These are phyloP conservation scores for Aleiodes leptofemur DNA, from an alignment of 2,888 invertebrate species.

Conservation along the genomic window DNA sequence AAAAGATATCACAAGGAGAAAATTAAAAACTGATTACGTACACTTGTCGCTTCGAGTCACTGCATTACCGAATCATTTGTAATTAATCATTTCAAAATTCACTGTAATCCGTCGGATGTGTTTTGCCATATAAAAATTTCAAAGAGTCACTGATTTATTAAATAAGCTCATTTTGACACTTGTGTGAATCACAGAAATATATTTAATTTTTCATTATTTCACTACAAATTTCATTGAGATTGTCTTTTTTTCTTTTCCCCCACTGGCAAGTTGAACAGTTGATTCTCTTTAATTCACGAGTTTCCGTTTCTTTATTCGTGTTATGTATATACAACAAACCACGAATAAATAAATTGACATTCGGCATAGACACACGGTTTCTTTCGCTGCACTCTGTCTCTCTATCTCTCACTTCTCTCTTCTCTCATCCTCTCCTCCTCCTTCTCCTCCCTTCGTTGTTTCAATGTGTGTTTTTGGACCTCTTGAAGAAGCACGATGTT, in stretches of 20 bases:
- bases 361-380: conserved; percentile 33
- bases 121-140: background rate
- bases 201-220: conserved; percentile 8
- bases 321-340: conserved; percentile 1
- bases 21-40: background rate
- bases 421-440: background rate
- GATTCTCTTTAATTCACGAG: no score
- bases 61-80: background rate
- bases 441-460: background rate
- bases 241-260: background rate
- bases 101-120: conserved; percentile 46
- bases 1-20: background rate
- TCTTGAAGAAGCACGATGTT: conserved; percentile 42
- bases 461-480: conserved; percentile 41
- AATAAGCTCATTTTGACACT: conserved; percentile 14
- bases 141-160: conserved; percentile 10
- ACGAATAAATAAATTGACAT: conserved; percentile 31
- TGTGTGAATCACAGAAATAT: background rate
- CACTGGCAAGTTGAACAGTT: background rate
- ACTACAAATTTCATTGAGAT: background rate
- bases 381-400: conserved; percentile 27
- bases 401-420: conserved; percentile 31
- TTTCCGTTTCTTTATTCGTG: conserved; percentile 2
- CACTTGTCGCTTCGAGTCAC: background rate
- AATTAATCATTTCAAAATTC: conserved; percentile 4